phyloP scores from a whole-genome alignment of 1,140 invertebrate genomes.

The Coenobita brevimanus region DNA sequence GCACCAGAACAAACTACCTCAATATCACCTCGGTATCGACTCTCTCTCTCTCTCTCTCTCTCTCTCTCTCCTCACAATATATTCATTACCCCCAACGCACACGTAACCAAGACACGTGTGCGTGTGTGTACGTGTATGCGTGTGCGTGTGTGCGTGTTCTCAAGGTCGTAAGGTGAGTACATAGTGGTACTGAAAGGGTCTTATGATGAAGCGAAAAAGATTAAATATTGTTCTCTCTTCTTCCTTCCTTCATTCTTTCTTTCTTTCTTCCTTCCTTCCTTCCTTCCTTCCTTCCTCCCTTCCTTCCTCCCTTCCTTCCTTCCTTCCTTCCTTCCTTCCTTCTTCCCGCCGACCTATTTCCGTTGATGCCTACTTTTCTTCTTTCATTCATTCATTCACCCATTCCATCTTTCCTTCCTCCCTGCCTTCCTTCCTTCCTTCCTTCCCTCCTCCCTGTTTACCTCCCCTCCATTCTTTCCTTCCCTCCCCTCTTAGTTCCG shows the following conservation, averaged over 20 bases:
- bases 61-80: not conserved
- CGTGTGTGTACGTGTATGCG: not conserved
- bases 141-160: too few relatives aligned
- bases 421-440: not conserved
- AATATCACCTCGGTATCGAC: not conserved
- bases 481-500: not conserved
- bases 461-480: not conserved
- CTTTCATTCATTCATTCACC: not conserved
- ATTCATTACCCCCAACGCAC: not conserved
- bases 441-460: not conserved
- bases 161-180: too few relatives aligned
- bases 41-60: not conserved
- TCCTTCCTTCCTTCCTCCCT: not conserved
- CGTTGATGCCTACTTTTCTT: not conserved
- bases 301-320: too few relatives aligned
- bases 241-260: not conserved
- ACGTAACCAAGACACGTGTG: not conserved
- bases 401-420: not conserved
- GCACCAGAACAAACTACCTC: not conserved
- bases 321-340: not conserved
- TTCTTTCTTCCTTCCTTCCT: too few relatives aligned
- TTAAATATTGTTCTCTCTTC: not conserved
- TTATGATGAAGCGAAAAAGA: too few relatives aligned
- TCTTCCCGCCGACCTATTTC: not conserved
- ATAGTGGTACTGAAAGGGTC: too few relatives aligned